A percentile compares a stretch with the other conserved stretches of the same genome.
Evolutionary conservation across 2,888 invertebrate species (phyloP).

Genomic region (Apomyelois bistriatella): DNA sequence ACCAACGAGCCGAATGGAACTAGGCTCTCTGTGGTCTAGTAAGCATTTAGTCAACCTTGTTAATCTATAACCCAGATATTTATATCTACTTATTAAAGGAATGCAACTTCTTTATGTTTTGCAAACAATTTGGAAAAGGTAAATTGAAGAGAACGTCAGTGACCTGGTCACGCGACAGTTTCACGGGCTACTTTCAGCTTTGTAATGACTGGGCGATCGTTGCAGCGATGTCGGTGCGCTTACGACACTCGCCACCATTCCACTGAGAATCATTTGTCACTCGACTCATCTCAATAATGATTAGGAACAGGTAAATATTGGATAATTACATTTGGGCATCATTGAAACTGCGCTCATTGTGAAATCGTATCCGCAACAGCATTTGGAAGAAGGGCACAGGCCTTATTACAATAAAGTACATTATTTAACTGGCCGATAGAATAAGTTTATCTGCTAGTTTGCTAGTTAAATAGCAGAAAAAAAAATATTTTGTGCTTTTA

Average conservation of each 20-base stretch:
- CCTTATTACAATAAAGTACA: no score
- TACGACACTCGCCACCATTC: conserved; percentile 35
- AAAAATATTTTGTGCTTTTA: background rate
- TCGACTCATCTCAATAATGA: conserved; percentile 13
- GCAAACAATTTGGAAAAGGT: conserved; percentile 30
- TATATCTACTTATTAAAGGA: conserved; percentile 27
- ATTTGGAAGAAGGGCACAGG: conserved; percentile 8
- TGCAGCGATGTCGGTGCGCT: conserved; percentile 35
- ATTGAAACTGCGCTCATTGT: conserved; percentile 6
- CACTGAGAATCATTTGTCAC: conserved; percentile 30
- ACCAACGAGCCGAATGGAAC: conserved; percentile 6
- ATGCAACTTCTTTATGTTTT: conserved; percentile 27
- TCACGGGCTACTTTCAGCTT: conserved; percentile 61
- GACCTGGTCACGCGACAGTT: conserved; percentile 59
- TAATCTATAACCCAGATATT: conserved; percentile 20
- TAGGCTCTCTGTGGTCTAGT: conserved; percentile 18
- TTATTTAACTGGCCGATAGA: background rate
- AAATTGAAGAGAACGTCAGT: conserved; percentile 50
- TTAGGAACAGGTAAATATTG: conserved; percentile 12
- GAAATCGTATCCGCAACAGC: conserved; percentile 13
- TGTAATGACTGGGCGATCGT: conserved; percentile 48
- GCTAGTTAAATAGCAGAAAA: background rate
- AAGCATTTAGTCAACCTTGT: conserved; percentile 20
- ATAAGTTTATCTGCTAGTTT: background rate
- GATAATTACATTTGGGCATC: background rate